Conservation (phyloP, 1,140 invertebrate species). For the Elysia chlorotica region DNA sequence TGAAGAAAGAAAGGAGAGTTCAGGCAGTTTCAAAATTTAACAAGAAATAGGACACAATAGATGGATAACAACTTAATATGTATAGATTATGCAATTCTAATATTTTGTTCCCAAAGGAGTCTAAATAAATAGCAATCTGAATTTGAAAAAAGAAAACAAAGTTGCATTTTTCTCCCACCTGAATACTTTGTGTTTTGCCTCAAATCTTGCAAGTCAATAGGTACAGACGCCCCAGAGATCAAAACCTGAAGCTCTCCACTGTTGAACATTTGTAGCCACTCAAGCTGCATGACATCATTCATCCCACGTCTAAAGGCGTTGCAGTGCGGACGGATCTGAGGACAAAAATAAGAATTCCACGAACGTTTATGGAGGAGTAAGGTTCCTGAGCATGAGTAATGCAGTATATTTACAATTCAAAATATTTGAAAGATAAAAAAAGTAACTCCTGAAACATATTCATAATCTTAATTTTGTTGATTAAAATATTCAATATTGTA, state of each 20-base stretch:
- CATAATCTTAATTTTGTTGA: too few relatives aligned
- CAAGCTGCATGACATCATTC: conserved; percentile 84
- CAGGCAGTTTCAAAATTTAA: not conserved
- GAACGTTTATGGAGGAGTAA: too few relatives aligned
- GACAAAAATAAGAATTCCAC: too few relatives aligned
- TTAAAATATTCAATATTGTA: too few relatives aligned
- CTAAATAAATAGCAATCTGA: too few relatives aligned
- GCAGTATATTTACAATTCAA: too few relatives aligned
- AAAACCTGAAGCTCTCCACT: conserved; percentile 92
- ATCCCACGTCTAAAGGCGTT: conserved; percentile 74
- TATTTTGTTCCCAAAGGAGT: too few relatives aligned
- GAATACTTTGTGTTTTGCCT: conserved; percentile 69
- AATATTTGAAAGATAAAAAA: too few relatives aligned
- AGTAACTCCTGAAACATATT: too few relatives aligned
- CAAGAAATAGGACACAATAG: not conserved
- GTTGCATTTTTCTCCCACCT: conserved; percentile 36
- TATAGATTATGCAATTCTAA: too few relatives aligned
- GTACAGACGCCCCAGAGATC: conserved; percentile 90
- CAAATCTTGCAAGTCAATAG: conserved; percentile 91
- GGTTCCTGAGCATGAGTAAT: too few relatives aligned
- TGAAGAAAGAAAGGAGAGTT: conserved; percentile 41
- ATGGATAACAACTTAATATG: not conserved
- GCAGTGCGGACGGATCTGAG: conserved; percentile 81
- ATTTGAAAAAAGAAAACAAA: not conserved
- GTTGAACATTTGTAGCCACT: conserved; percentile 95